phyloP scores from a whole-genome alignment of 2,888 invertebrate species.

The Pyralis farinalis region DNA sequence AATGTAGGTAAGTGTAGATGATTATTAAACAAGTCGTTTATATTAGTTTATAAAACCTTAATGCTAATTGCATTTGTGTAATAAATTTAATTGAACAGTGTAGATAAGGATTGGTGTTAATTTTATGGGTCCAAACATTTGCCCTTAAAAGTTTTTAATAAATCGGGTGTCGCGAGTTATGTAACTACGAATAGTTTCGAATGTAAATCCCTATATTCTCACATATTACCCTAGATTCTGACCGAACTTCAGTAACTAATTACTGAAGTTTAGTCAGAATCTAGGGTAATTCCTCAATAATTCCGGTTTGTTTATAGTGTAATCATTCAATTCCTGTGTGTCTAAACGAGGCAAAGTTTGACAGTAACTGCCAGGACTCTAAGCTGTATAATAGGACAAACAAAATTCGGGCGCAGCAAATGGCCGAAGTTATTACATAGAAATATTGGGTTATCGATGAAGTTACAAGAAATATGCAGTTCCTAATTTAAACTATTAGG shows the following conservation, averaged over 20 bases:
- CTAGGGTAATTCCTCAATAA: conserved; percentile 33
- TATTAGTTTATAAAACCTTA: too few species aligned
- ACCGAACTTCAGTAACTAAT: conserved; percentile 17
- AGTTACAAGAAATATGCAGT: background rate
- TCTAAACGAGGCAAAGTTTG: conserved; percentile 43
- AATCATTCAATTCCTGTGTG: conserved; percentile 35
- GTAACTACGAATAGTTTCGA: too few species aligned
- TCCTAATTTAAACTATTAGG: too few species aligned
- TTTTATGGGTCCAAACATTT: too few species aligned
- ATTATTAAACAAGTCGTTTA: too few species aligned
- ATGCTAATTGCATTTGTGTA: too few species aligned
- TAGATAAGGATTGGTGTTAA: too few species aligned
- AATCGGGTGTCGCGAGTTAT: too few species aligned
- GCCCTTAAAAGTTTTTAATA: too few species aligned
- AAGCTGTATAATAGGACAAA: conserved; percentile 21
- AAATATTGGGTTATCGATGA: conserved; percentile 8
- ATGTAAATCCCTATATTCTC: too few species aligned
- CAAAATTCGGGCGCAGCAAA: conserved; percentile 13
- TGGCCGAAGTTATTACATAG: conserved; percentile 6
- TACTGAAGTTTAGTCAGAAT: conserved; percentile 1
- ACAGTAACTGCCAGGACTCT: conserved; percentile 42
- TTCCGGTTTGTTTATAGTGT: conserved; percentile 33
- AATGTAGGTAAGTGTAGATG: too few species aligned
- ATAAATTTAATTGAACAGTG: too few species aligned
- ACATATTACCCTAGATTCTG: conserved; percentile 13